phyloP scores from a whole-genome alignment of 2,888 invertebrate genomes.

The Melinopterus prodromus region DNA sequence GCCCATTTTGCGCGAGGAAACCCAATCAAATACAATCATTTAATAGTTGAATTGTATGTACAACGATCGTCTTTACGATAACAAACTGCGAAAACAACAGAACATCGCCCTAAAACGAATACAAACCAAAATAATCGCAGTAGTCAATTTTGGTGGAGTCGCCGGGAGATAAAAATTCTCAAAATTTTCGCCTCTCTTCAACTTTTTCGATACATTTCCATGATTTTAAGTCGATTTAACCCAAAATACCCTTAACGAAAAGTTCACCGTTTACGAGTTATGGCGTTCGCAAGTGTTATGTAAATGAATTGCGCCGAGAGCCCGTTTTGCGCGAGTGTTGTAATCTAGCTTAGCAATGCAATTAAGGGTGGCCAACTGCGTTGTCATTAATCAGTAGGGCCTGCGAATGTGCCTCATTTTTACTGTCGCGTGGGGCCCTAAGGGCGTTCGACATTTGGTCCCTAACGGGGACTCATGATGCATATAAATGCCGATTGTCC shows the following conservation, averaged over 20 bases:
- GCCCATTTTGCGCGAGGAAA: too few species aligned
- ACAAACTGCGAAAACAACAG: too few species aligned
- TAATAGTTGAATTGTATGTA: too few species aligned
- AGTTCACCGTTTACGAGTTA: not conserved
- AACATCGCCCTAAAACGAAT: too few species aligned
- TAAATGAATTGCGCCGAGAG: not conserved
- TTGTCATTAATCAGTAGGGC: not conserved
- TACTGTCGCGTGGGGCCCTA: not conserved
- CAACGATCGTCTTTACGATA: too few species aligned
- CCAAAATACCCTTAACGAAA: not conserved
- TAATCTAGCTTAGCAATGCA: not conserved
- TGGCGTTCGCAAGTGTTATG: not conserved
- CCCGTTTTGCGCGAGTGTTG: not conserved
- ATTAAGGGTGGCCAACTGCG: not conserved
- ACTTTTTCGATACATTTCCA: not conserved
- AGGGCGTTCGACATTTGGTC: not conserved
- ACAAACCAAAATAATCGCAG: not conserved
- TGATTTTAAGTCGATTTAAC: not conserved
- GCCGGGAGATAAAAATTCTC: not conserved
- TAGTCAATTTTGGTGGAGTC: not conserved
- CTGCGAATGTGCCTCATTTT: not conserved
- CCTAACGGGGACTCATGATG: slow-evolving; percentile 4
- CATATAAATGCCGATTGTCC: slow-evolving; percentile 4
- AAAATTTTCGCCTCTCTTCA: not conserved
- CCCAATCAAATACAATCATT: too few species aligned